Base-by-base conservation (phyloP, 1,140 invertebrate species). In the Drosophila dunni region DNA sequence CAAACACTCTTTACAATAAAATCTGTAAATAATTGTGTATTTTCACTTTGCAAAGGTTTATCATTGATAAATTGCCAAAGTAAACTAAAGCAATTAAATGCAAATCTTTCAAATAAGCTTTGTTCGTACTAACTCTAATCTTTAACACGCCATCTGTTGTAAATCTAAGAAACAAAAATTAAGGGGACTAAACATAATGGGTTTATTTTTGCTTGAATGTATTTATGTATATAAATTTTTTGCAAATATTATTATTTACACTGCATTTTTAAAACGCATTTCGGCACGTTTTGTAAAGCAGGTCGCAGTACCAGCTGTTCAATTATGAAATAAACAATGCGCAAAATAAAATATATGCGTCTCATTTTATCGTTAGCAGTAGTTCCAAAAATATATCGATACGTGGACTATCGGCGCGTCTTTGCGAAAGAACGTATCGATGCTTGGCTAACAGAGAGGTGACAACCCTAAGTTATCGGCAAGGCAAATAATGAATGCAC, bases 401-500 rank as follows among this genome's bases (percentile, higher is more conserved):
- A 48, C 1, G 24, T 60, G n/a, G 17, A 9, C 2, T 2, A 58
- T 67, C 54, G 29, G 10, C 3, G 24, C 24, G 15, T 17, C 6
- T 45, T 34, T 17, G 15, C n/a, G n/a, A 7, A 58, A 29, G 11
- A 10, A 33, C 17, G 9, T 46, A 51, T 51, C 36, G 69, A 51
- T 51, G 36, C 56, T 60, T 51, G 4, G 44, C 44, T 10, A 36
- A 10, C 50, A 2, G 6, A 17, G 8, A 3, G 29, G 68, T 34
- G 68, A 38, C 68, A 71, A 57, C 63, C 46, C 63, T 67, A 60
- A 67, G 57, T 72, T 72, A 73, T 73, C 70, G 70, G 70, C 64
- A 73, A 73, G 70, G 70, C 70, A 73, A 73, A 73, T 64, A 73
- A 73, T 73, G 70, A 73, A 68, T 73, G 70, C 70, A 73, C 70